Evolutionary conservation across 1,140 invertebrate genomes (phyloP).

Genomic region (Psilanteris sp.): DNA sequence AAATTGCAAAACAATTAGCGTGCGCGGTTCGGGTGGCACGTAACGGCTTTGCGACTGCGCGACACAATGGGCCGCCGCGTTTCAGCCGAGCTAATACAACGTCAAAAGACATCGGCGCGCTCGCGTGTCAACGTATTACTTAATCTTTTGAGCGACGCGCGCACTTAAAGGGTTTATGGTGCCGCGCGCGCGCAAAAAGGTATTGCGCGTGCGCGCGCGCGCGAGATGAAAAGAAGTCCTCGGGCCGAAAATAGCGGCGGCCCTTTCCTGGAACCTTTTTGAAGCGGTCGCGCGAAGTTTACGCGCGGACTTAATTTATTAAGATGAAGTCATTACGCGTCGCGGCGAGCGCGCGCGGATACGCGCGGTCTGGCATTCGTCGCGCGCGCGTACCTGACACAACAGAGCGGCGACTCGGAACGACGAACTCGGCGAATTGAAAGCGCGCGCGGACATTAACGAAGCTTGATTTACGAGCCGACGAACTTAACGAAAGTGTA

Average conservation of each 20-base stretch:
- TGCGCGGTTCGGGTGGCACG: background rate
- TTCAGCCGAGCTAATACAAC: conserved; percentile 29
- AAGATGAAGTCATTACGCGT: conserved; percentile 74
- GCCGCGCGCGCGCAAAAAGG: conserved; percentile 43
- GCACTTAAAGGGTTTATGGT: conserved; percentile 55
- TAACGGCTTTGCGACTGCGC: conserved; percentile 3
- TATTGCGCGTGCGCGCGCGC: conserved; percentile 27
- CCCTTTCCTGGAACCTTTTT: conserved; percentile 76
- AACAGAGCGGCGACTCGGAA: conserved; percentile 57
- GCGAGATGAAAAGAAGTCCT: conserved; percentile 73
- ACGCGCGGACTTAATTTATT: conserved; percentile 74
- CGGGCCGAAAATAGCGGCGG: conserved; percentile 71
- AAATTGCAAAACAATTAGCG: conserved; percentile 6
- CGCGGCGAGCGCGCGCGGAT: conserved; percentile 42
- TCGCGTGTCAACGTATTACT: conserved; percentile 60
- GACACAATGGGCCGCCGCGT: conserved; percentile 8
- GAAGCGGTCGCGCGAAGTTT: conserved; percentile 70
- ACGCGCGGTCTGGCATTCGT: conserved; percentile 70
- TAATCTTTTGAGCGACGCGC: conserved; percentile 58
- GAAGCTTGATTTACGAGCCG: conserved; percentile 59
- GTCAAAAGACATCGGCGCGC: conserved; percentile 41
- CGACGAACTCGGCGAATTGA: conserved; percentile 49
- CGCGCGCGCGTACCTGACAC: conserved; percentile 71
- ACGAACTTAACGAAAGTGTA: conserved; percentile 60
- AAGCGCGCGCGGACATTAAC: conserved; percentile 56